phyloP scores from a whole-genome alignment of 2,797 vertebrate genomes.

The Anguilla obscura region DNA sequence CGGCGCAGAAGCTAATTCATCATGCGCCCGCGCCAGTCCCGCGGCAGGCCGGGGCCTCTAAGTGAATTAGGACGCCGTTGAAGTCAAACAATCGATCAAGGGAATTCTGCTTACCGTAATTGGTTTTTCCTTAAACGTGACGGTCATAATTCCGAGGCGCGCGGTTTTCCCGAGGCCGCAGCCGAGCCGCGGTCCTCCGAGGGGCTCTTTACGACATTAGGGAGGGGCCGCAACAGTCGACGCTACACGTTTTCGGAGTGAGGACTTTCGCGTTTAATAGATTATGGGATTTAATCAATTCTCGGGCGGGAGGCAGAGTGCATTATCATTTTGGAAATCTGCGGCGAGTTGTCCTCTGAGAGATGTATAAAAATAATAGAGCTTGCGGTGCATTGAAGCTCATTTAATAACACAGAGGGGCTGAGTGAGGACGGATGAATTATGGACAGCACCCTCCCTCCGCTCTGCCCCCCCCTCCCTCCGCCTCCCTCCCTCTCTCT shows the following conservation, averaged over 20 bases:
- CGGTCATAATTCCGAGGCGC: slow-evolving; percentile 30
- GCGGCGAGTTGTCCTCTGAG: slow-evolving; percentile 63
- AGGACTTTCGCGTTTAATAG: slow-evolving; percentile 52
- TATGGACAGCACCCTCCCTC: slow-evolving; percentile 45
- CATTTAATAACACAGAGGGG: slow-evolving; percentile 57
- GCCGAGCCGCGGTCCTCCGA: slow-evolving; percentile 67
- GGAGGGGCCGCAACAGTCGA: slow-evolving; percentile 34
- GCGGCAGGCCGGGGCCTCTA: slow-evolving; percentile 39
- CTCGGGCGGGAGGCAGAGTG: slow-evolving; percentile 49
- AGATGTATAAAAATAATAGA: slow-evolving; percentile 67
- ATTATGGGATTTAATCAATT: slow-evolving; percentile 61
- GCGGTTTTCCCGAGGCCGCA: slow-evolving; percentile 43
- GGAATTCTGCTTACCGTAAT: slow-evolving; percentile 55
- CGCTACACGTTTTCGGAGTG: slow-evolving; percentile 41
- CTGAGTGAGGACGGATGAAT: slow-evolving; percentile 49
- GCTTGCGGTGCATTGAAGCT: slow-evolving; percentile 63
- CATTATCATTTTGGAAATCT: slow-evolving; percentile 59
- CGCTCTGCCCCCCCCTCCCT: neutral
- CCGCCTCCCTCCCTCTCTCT: slow-evolving; percentile 22
- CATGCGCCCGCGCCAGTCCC: neutral
- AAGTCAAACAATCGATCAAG: slow-evolving; percentile 48
- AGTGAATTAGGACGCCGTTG: slow-evolving; percentile 60
- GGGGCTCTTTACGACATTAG: slow-evolving; percentile 68
- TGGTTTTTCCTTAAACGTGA: slow-evolving; percentile 49
- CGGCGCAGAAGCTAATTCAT: neutral